These are phyloP conservation scores for Campodea augens DNA, from an alignment of 1,140 invertebrate species.

Conservation along the genomic window DNA sequence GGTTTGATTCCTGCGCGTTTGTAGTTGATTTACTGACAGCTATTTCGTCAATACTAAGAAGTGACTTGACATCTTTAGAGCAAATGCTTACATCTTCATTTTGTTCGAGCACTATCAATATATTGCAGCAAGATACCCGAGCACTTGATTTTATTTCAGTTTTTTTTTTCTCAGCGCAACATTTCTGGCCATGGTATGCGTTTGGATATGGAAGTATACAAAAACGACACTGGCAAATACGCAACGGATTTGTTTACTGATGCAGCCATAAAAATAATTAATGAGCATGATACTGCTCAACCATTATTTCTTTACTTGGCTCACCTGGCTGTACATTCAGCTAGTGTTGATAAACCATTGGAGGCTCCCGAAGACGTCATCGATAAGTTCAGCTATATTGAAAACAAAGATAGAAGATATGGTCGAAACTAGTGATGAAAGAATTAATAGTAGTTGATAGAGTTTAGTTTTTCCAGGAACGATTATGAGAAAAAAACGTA, in stretches of 20 bases:
- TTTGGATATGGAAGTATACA: conserved; percentile 36
- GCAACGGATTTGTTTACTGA: conserved; percentile 56
- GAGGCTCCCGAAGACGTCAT: conserved; percentile 58
- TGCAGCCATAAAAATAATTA: conserved; percentile 46
- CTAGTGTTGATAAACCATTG: conserved; percentile 40
- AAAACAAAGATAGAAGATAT: conserved; percentile 44
- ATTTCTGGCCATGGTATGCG: conserved; percentile 35
- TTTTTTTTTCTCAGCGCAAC: conserved; percentile 3
- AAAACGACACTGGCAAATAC: conserved; percentile 39
- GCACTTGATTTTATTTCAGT: no score
- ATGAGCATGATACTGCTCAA: conserved; percentile 31
- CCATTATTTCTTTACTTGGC: conserved; percentile 63
- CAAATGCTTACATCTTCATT: no score
- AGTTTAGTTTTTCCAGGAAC: no score
- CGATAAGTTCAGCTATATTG: conserved; percentile 49
- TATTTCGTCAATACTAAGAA: no score
- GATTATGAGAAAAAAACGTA: no score
- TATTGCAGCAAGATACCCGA: no score
- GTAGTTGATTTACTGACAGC: no score
- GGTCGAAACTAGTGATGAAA: conserved; percentile 44
- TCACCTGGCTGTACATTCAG: conserved; percentile 61
- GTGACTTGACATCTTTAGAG: no score
- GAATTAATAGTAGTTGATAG: neutral
- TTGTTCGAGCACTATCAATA: no score
- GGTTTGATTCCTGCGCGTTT: no score